Evolutionary conservation across 2,113 vertebrate species (phyloP).

Genomic region (Fregetta grallaria): DNA sequence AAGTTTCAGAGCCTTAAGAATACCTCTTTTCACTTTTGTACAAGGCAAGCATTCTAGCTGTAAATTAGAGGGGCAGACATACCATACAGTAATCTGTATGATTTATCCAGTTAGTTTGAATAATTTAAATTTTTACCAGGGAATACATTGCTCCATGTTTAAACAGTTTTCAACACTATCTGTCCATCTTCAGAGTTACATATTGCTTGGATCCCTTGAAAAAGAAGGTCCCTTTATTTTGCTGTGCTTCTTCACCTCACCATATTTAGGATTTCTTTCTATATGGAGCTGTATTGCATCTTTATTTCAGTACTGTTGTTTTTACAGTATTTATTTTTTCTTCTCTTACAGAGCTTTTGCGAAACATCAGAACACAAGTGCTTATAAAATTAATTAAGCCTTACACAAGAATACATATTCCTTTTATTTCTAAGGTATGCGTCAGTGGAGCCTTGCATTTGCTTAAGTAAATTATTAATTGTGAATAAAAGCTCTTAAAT

Average conservation of each 20-base stretch:
- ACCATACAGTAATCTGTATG: neutral
- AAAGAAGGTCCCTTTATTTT: neutral
- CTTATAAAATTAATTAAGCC: constrained; percentile 99
- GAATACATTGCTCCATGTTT: neutral
- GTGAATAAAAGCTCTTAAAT: constrained; percentile 18
- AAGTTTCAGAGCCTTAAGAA: neutral
- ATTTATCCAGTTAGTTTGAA: neutral
- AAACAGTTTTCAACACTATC: neutral
- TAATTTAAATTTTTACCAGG: neutral
- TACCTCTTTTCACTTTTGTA: neutral
- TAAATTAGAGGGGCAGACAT: neutral
- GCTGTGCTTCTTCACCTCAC: neutral
- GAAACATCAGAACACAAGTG: constrained; percentile 99
- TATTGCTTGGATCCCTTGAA: neutral
- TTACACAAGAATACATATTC: constrained; percentile 99
- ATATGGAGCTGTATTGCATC: neutral
- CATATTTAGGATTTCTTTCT: neutral
- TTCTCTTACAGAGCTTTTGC: constrained; percentile 89
- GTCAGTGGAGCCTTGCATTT: neutral
- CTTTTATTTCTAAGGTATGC: constrained; percentile 98
- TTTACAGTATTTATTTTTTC: constrained; percentile 14
- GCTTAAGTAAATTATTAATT: constrained; percentile 34
- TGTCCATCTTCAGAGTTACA: neutral
- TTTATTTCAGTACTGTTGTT: neutral
- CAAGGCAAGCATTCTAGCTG: neutral